Evolutionary conservation across 2,888 invertebrate genomes (phyloP), one percentile per base, ranked within the genome.

Genomic region (Pheosia gnoma): DNA sequence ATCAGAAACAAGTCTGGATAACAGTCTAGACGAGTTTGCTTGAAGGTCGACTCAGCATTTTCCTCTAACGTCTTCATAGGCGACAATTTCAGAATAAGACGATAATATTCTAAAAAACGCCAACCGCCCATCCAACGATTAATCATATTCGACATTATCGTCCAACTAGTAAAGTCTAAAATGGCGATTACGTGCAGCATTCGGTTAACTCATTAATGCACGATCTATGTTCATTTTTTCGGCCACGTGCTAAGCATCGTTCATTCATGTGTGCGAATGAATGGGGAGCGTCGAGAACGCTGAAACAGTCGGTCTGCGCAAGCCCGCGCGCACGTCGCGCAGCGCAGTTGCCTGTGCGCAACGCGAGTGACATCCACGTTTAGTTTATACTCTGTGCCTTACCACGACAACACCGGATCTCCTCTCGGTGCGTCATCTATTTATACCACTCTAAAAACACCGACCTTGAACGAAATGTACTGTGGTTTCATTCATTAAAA

Each of bases 191-290:
- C 13, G 13, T 39, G 1, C 11, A 7, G 38, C 11, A 11, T 39
- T 39, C 11, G n/a, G 38, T 55, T 55, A 13, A 55, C 11, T 55
- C 55, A 45, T 57, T 57, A 45, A 36, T 45, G n/a, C 25, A 7
- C 13, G 57, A 11, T 5, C 45, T 7, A 39, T 39, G 55, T 39
- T 55, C 57, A 8, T 59, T 80, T 86, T 90, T 89, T 87, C 79
- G 83, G 79, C 80, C 89, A 88, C 89, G 88, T 86, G 88, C 79
- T 84, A 70, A 76, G 70, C 78, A 73, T 85, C 81, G 82, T 86
- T 88, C 92, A 93, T 92, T 93, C 88, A 92, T 87, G 87, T 82
- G 84, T 81, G 78, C 75, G 86, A 88, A 83, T 91, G 91, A 91
- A 91, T 91, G 90, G 82, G 79, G 81, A 79, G 74, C 68, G 72